These are phyloP conservation scores for Motacilla alba DNA, from an alignment of 2,113 vertebrate species.

Conservation along the genomic window DNA sequence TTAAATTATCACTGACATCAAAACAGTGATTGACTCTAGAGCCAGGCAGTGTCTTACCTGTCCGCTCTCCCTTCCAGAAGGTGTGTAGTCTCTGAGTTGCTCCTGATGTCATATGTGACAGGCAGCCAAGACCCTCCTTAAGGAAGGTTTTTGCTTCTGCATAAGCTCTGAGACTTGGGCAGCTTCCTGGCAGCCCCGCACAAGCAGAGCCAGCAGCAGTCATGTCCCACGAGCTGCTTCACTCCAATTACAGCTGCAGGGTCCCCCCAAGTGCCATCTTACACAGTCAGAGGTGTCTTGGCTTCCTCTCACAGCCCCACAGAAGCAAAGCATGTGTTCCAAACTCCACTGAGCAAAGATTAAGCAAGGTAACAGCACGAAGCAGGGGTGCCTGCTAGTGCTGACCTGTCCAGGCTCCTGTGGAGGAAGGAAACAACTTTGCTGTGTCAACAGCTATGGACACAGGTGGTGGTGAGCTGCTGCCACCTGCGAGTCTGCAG, in stretches of 20 bases:
- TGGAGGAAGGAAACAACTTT: neutral
- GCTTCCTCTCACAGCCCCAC: neutral
- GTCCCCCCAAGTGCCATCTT: neutral
- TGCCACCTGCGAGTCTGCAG: neutral
- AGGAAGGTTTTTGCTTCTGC: neutral
- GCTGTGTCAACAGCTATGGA: neutral
- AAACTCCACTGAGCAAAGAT: neutral
- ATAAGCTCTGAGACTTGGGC: fast-evolving
- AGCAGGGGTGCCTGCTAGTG: fast-evolving
- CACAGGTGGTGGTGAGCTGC: neutral
- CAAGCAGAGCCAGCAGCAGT: neutral
- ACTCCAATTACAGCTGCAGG: neutral
- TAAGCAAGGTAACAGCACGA: neutral
- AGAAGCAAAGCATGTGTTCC: neutral
- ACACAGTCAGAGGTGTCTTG: neutral
- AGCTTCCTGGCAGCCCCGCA: neutral
- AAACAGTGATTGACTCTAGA: neutral
- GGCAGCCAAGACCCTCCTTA: neutral
- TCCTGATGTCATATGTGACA: neutral
- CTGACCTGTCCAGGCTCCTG: neutral
- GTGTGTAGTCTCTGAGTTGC: neutral
- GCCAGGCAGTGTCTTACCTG: neutral
- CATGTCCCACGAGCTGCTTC: neutral
- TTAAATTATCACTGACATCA: neutral
- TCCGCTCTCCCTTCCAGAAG: neutral